Percentiles rank a stretch among this genome's conserved stretches.
Conservation (phyloP, 2,888 invertebrate species). For the Cantharis rustica region DNA sequence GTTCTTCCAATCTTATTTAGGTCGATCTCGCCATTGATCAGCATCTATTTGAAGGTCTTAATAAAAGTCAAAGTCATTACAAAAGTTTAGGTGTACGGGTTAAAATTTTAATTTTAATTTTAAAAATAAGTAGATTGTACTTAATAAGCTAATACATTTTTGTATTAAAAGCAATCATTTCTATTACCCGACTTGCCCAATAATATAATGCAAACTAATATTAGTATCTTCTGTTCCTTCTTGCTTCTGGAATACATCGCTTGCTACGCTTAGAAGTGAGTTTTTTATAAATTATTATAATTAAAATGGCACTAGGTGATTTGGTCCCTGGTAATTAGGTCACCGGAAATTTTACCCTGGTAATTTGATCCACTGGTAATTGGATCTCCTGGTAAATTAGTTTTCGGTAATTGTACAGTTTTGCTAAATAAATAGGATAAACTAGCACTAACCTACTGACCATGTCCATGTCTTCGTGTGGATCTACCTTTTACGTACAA, state of each 20-base stretch:
- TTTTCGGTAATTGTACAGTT: too few species aligned
- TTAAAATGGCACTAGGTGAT: too few species aligned
- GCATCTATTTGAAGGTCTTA: too few species aligned
- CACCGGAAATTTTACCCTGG: too few species aligned
- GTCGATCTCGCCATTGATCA: constrained; percentile 1
- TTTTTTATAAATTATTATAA: neutral
- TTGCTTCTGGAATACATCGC: constrained; percentile 41
- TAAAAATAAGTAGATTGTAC: constrained; percentile 14
- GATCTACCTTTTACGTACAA: too few species aligned
- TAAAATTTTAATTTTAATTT: constrained; percentile 18
- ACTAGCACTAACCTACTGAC: too few species aligned
- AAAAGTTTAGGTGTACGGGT: constrained; percentile 45
- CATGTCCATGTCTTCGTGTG: too few species aligned
- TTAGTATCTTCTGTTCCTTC: constrained; percentile 21
- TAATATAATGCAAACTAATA: constrained; percentile 50
- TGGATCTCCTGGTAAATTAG: too few species aligned
- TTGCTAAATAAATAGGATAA: too few species aligned
- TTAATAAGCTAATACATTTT: constrained; percentile 34
- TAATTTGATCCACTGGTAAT: too few species aligned
- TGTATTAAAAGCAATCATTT: constrained; percentile 10
- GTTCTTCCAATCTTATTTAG: constrained; percentile 34
- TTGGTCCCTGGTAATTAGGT: too few species aligned
- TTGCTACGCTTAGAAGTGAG: constrained; percentile 27
- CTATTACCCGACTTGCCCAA: too few species aligned
- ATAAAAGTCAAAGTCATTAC: constrained; percentile 49